Percentiles rank a stretch among this genome's conserved stretches.
These are phyloP conservation scores for Sphaerodactylus townsendi DNA, from an alignment of 2,113 vertebrate species.

Conservation along the genomic window DNA sequence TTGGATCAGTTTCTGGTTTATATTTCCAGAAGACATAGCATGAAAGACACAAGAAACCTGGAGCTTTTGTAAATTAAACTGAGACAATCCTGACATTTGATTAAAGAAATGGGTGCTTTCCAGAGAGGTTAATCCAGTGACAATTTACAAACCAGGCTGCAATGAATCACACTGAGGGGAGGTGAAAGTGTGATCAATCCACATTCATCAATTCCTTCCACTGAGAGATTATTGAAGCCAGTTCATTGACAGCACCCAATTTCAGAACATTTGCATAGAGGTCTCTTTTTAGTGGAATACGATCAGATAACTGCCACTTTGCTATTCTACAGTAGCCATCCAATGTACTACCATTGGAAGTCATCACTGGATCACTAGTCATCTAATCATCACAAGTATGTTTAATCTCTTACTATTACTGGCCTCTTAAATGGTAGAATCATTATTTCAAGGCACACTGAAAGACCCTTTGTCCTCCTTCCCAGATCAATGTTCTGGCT, in stretches of 20 bases:
- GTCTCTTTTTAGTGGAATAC: neutral
- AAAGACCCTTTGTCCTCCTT: neutral
- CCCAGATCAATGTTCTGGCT: accelerated
- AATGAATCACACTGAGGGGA: neutral
- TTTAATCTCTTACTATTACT: neutral
- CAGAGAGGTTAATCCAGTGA: neutral
- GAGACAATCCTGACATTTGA: neutral
- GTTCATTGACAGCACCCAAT: no score
- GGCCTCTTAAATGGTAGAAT: neutral
- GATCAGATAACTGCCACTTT: neutral
- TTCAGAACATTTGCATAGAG: neutral
- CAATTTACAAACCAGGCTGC: neutral
- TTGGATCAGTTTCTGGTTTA: neutral
- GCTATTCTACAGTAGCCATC: neutral
- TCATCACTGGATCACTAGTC: neutral
- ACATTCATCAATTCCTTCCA: no score
- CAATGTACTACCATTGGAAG: neutral
- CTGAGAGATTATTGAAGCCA: no score
- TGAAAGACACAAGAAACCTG: neutral
- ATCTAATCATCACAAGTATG: no score
- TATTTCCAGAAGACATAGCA: neutral
- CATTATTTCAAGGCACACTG: neutral
- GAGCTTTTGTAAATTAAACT: neutral
- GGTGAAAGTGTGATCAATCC: no score
- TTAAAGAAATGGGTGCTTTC: neutral